These are phyloP conservation scores for Montipora efflorescens DNA, from an alignment of 64 coral and sea anemone species.

Conservation along the genomic window DNA sequence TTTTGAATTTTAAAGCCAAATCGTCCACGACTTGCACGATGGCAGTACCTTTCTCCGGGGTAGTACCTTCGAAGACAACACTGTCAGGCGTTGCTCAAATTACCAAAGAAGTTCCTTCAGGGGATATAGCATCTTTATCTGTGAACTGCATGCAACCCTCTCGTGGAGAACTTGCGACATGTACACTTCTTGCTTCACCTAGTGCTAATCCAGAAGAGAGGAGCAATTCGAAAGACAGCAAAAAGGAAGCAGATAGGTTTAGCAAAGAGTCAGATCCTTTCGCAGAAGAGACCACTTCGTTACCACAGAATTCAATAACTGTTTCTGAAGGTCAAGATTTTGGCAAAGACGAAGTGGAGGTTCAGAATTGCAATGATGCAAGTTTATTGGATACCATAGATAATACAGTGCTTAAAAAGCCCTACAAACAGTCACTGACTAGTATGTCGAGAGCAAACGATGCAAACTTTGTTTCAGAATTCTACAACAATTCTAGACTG, in stretches of 20 bases:
- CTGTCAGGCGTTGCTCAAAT: background rate
- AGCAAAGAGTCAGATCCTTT: background rate
- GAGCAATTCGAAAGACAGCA: background rate
- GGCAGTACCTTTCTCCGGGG: background rate
- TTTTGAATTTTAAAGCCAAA: constrained; percentile 35
- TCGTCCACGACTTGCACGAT: constrained; percentile 10
- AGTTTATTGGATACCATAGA: too few species aligned
- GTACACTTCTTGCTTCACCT: background rate
- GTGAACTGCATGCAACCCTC: background rate
- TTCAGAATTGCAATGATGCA: background rate
- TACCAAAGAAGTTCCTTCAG: background rate
- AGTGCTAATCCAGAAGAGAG: background rate
- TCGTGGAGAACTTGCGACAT: background rate
- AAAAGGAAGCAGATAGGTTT: background rate
- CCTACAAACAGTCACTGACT: background rate
- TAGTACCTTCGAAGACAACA: background rate
- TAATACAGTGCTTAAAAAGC: constrained; percentile 3
- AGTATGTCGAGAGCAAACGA: constrained; percentile 77
- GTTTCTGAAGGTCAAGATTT: background rate
- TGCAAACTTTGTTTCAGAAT: constrained; percentile 92
- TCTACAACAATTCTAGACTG: constrained; percentile 91
- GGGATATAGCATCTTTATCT: background rate
- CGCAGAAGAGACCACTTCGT: background rate
- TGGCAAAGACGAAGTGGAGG: background rate
- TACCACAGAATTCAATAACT: background rate